These are phyloP conservation scores for Tromatobia lineatoria DNA, from an alignment of 2,888 invertebrate species.

Conservation along the genomic window DNA sequence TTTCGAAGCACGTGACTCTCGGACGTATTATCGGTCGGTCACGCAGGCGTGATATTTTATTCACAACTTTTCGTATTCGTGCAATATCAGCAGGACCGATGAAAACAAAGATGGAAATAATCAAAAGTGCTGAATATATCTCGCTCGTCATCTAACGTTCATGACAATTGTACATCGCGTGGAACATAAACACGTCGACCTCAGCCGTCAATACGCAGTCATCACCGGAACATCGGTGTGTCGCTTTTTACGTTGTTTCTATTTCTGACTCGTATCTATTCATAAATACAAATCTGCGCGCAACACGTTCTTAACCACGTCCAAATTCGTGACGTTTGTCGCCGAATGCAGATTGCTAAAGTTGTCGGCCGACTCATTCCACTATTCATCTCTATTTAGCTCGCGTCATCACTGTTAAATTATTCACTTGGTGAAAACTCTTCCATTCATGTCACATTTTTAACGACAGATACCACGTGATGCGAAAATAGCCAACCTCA, in stretches of 20 bases:
- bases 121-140: background rate
- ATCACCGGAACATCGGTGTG: background rate
- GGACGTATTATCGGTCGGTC: background rate
- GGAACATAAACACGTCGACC: background rate
- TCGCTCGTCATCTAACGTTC: background rate
- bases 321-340: constrained; percentile 54
- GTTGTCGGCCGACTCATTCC: constrained; percentile 40
- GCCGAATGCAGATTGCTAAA: constrained; percentile 44
- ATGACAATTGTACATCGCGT: background rate
- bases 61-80: background rate
- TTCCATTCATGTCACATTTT: background rate
- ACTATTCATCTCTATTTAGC: background rate
- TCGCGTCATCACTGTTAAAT: background rate
- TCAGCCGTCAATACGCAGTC: background rate
- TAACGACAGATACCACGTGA: too few relatives aligned
- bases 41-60: background rate
- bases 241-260: constrained; percentile 22
- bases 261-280: constrained; percentile 51
- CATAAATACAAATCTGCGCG: constrained; percentile 7
- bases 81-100: background rate
- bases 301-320: constrained; percentile 17
- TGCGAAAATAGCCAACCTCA: too few relatives aligned
- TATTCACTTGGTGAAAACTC: background rate
- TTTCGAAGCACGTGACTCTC: background rate
- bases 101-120: background rate